Base-by-base conservation (phyloP, 2,888 invertebrate genomes). In the Campopleginae sp. region DNA sequence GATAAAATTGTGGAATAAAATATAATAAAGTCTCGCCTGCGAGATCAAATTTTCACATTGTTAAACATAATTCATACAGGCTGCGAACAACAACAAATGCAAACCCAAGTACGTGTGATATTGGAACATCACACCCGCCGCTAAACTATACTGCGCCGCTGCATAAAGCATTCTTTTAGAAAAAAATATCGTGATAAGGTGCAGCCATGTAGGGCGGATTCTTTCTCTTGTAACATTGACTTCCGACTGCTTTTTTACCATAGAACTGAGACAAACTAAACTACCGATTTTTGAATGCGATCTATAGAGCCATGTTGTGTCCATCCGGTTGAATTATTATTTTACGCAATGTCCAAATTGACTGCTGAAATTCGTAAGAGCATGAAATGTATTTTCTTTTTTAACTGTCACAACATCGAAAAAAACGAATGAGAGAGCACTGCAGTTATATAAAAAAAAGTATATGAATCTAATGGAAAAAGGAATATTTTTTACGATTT, bases 111-210 rank as follows among this genome's bases (percentile, higher is more conserved):
- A 82, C 51, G 88, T 84, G 63, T 89, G 88, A 82, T 89, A 90
- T 61, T 89, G 88, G 76, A 89, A 88, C 89, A 89, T 90, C 31
- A 90, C 89, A 33, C 88, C 85, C 10, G 87, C 88, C 17, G 89
- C 89, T 48, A 90, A 74, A 78, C 89, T 87, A 74, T 89, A 89
- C 61, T 89, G 89, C 7, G 88, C 85, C 19, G 89, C 90, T 12
- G 90, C 88, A 76, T 84, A 89, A n/a, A 90, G 86, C 90, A 90
- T 90, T 87, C 86, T 89, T 68, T 87, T 90, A 19, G 90, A 88
- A 58, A 90, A 90, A 85, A 90, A 90, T 58, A 90, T 89, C 12
- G 87, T 87, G 44, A 90, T 90, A 4, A 90, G 86, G 61, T 89
- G 90, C 74, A 90, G 48, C 90, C 90, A 90, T 51, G 87, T 84